phyloP scores from a whole-genome alignment of 2,888 invertebrate genomes.

The Pasiphila rectangulata region DNA sequence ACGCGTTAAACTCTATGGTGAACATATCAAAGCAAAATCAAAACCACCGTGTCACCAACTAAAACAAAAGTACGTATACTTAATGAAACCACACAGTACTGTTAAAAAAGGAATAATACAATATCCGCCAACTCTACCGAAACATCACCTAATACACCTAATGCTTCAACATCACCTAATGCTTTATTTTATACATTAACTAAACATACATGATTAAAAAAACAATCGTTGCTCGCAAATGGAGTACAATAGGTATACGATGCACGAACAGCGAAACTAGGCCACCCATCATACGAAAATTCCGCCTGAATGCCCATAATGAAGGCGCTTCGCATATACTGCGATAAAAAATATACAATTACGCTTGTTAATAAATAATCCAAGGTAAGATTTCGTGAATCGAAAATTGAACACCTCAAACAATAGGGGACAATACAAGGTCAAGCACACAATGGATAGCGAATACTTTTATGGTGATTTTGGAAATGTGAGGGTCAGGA shows the following conservation, averaged over 20 bases:
- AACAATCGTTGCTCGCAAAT: constrained; percentile 1
- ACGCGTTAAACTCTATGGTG: too few relatives aligned
- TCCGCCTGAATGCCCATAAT: neutral
- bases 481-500: constrained; percentile 71
- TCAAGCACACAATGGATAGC: constrained; percentile 56
- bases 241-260: neutral
- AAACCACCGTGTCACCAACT: too few relatives aligned
- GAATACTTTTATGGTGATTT: constrained; percentile 51
- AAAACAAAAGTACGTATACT: too few relatives aligned
- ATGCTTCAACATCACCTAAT: too few relatives aligned
- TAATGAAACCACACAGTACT: too few relatives aligned
- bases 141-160: too few relatives aligned
- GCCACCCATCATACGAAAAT: constrained; percentile 6
- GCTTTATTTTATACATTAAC: neutral
- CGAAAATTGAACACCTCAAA: constrained; percentile 62
- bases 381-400: constrained; percentile 69
- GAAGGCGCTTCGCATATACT: neutral
- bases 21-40: too few relatives aligned
- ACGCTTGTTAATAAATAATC: constrained; percentile 58
- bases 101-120: too few relatives aligned
- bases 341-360: constrained; percentile 36
- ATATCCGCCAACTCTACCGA: too few relatives aligned
- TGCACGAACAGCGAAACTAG: constrained; percentile 7
- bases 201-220: neutral
- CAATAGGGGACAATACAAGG: constrained; percentile 56